A percentile compares a stretch with the other conserved stretches of the same genome.
These are phyloP conservation scores for Mechanitis mazaeus DNA, from an alignment of 2,888 invertebrate genomes.

Conservation along the genomic window DNA sequence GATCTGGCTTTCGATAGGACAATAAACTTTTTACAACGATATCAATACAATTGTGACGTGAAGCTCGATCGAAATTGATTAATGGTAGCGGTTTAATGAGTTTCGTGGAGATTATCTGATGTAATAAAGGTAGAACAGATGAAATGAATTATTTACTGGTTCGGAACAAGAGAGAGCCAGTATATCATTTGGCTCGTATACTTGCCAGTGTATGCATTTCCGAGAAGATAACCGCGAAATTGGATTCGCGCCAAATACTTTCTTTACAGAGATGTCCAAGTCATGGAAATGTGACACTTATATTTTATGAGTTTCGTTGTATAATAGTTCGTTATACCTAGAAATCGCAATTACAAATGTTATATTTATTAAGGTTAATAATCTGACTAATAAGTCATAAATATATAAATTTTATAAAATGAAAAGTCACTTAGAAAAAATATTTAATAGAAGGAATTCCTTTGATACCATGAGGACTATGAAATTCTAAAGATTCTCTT, in stretches of 20 bases:
- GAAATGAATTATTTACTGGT: conserved; percentile 1
- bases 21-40: conserved; percentile 59
- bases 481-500: too few relatives aligned
- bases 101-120: conserved; percentile 25
- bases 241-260: conserved; percentile 61
- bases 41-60: conserved; percentile 57
- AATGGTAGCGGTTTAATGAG: conserved; percentile 31
- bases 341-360: neutral
- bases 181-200: conserved; percentile 14
- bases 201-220: conserved; percentile 45
- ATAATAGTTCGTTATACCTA: conserved; percentile 2
- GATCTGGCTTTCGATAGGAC: conserved; percentile 65
- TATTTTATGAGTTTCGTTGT: conserved; percentile 30
- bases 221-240: conserved; percentile 53
- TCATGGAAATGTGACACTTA: conserved; percentile 46
- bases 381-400: too few relatives aligned
- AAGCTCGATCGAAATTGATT: conserved; percentile 34
- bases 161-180: neutral
- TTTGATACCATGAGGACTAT: too few relatives aligned
- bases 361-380: too few relatives aligned
- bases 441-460: too few relatives aligned
- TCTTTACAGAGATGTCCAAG: conserved; percentile 39
- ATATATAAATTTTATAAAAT: too few relatives aligned
- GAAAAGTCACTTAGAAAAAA: too few relatives aligned
- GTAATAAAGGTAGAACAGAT: conserved; percentile 23